Base-by-base conservation (phyloP, 1,140 invertebrate genomes). In the Xylocopa sonorina region DNA sequence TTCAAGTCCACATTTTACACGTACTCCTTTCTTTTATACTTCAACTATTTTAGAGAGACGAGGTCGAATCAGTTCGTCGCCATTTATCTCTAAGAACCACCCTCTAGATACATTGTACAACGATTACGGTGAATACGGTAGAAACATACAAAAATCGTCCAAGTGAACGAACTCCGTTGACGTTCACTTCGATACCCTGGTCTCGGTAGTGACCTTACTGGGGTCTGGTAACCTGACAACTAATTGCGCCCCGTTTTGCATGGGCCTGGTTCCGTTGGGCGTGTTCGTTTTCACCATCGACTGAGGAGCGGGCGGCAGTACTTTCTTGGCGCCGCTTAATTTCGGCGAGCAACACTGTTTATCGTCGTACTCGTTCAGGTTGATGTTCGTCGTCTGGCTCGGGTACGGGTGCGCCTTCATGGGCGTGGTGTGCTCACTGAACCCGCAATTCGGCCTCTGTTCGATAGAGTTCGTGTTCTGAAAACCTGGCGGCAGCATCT, bases 171-270 rank as follows among this genome's bases (percentile, higher is more conserved):
- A 50, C 18, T 16, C 46, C 21, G 5, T 14, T 46, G 16, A n/a
- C 43, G 58, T 75, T 88, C 84, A 90, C 75, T 91, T 91, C 12
- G 90, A 90, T 57, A 91, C 82, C 71, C 89, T 91, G 14, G 90
- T 91, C 55, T 91, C 90, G 27, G 88, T 91, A 1, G 71, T 84
- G 12, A 91, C 88, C 84, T 91, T 91, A 43, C 89, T 91, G 5
- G 90, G 90, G 48, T 91, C 90, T 41, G 90, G 90, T 81, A 91
- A 84, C 85, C 90, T 91, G 27, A 91, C 90, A 0, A 91, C 90
- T 58, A 91, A 81, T 55, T 91, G 90, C 0, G 90, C 90, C 9
- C 90, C 90, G 55, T 91, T 91, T 68, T 91, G 90, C 76, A 89
- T 85, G 0, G 87, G 82, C 83, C 88, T 87, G 12, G 82, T 83